Evolutionary conservation across 2,888 invertebrate species (phyloP).

Genomic region (Clitarchus hookeri): DNA sequence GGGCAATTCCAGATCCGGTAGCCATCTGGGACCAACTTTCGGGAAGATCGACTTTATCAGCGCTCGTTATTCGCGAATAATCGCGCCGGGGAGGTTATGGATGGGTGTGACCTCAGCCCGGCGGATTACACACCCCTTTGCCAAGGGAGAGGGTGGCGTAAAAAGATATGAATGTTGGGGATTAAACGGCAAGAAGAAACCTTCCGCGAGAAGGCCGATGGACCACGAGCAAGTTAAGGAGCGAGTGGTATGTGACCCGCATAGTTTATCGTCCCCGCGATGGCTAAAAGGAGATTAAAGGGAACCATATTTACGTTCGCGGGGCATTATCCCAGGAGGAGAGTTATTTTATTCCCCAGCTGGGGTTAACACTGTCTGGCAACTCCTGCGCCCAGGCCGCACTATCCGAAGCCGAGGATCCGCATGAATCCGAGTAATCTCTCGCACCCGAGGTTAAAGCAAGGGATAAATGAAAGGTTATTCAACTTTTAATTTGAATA

Average conservation of each 20-base stretch:
- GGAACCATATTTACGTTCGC: background rate
- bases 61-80: background rate
- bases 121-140: no score
- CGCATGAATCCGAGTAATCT: no score
- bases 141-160: background rate
- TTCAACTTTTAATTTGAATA: no score
- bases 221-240: background rate
- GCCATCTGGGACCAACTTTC: background rate
- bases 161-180: background rate
- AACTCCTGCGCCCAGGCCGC: background rate
- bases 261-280: background rate
- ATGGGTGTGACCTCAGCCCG: background rate
- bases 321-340: background rate
- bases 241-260: background rate
- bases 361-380: background rate
- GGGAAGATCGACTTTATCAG: background rate
- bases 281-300: background rate
- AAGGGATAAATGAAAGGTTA: no score
- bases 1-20: background rate
- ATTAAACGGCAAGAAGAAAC: background rate
- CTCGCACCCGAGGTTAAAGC: no score
- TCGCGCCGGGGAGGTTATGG: background rate
- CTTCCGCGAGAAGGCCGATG: background rate
- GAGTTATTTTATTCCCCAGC: background rate
- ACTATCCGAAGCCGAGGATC: no score